These are phyloP conservation scores for Thalassoma bifasciatum DNA, from an alignment of 2,113 vertebrate species.

Conservation along the genomic window DNA sequence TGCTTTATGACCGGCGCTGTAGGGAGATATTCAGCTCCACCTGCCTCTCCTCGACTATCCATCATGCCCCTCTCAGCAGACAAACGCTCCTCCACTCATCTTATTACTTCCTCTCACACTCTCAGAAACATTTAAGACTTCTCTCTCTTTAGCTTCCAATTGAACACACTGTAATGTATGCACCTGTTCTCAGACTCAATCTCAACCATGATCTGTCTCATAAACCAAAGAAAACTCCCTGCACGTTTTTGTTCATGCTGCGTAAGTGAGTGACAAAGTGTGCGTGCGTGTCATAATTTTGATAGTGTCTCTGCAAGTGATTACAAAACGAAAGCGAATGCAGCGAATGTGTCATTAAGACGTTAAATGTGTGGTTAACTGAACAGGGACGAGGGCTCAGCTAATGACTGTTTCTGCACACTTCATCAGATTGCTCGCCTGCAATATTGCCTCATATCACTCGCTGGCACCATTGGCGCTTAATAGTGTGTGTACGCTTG, in stretches of 20 bases:
- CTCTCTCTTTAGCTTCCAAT: slow-evolving; percentile 22
- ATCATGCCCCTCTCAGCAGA: slow-evolving; percentile 69
- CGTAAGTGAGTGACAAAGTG: slow-evolving; percentile 18
- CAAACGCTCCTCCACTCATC: slow-evolving; percentile 65
- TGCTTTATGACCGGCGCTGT: slow-evolving; percentile 73
- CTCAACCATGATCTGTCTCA: slow-evolving; percentile 2
- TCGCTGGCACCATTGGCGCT: slow-evolving; percentile 67
- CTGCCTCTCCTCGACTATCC: slow-evolving; percentile 71
- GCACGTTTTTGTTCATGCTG: neutral
- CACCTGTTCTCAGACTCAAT: slow-evolving; percentile 25
- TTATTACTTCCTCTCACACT: slow-evolving; percentile 65
- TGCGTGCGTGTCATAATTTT: slow-evolving; percentile 16
- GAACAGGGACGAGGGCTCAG: slow-evolving; percentile 55
- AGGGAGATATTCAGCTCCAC: slow-evolving; percentile 75
- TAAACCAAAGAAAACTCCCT: slow-evolving; percentile 19
- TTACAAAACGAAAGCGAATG: slow-evolving; percentile 48
- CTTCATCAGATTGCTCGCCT: slow-evolving; percentile 76
- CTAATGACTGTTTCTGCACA: slow-evolving; percentile 77
- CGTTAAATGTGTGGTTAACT: slow-evolving; percentile 67
- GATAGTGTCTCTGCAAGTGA: slow-evolving; percentile 46
- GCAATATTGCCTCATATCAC: slow-evolving; percentile 74
- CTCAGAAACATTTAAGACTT: slow-evolving; percentile 67
- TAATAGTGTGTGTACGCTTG: slow-evolving; percentile 69
- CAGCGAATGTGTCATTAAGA: slow-evolving; percentile 60
- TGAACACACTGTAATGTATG: slow-evolving; percentile 27